Evolutionary conservation across 1,140 invertebrate species (phyloP), one percentile per base, ranked within the genome.

Genomic region (Drosophila nebulosa): DNA sequence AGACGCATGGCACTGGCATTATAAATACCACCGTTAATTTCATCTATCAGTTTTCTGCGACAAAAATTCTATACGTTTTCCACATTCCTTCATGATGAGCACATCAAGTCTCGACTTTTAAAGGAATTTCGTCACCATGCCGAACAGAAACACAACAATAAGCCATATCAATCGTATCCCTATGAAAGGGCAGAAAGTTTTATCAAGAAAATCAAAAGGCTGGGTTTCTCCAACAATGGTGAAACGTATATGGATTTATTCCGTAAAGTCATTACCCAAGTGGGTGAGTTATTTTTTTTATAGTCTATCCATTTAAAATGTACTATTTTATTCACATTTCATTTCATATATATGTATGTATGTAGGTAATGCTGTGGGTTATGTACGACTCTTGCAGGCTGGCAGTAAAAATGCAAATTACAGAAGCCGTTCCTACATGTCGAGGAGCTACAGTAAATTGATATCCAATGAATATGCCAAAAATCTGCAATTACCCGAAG

Each of bases 11-110:
- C 26, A 97, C 96, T 21, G 99, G 99, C 2, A 98, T 99, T 57
- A 98, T 99, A 94, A 99, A 98, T 84, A 99, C 98, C 0, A 98
- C 98, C 1, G 96, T 99, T 0, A 99, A 99, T 91, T 98, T 97
- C 91, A 98, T 97, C 0, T 99, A 99, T 92, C 98, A 99, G 92
- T 99, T 99, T 99, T 92, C 92, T 99, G 46, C 94, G 96, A 65
- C 96, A 98, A 64, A 99, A 99, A 92, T 96, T 99, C 78, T 96
- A 96, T 74, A 96, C 96, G 3, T 99, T 99, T 91, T 99, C 98
- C 1, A 98, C 99, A 92, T 99, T 99, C 92, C 94, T 99, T 77
- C 99, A 96, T 91, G 98, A 99, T 92, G 99, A 99, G 92, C 98
- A 99, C 79, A 99, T 99, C 56, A 99, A 99, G 92, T 99, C 98